A percentile compares a stretch with the other conserved stretches of the same genome.
Conservation (phyloP, 2,888 invertebrate genomes). For the Polia nebulosa region DNA sequence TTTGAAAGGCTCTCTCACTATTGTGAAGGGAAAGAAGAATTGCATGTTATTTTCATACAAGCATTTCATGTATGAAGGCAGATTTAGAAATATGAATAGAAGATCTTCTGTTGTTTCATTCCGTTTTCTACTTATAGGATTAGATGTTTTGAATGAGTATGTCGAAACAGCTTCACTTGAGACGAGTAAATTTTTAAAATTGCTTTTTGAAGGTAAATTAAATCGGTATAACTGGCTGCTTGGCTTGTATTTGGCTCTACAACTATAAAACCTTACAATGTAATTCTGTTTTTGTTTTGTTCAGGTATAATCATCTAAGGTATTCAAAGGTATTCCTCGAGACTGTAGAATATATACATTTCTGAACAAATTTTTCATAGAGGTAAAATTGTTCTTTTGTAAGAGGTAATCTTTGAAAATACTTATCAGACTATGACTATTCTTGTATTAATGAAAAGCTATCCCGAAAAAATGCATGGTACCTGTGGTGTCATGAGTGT, state of each 20-base stretch:
- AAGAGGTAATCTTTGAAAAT: too few relatives aligned
- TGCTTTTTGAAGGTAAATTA: constrained; percentile 1
- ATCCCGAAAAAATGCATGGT: too few relatives aligned
- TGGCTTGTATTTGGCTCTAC: neutral
- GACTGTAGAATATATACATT: too few relatives aligned
- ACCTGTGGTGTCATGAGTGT: too few relatives aligned
- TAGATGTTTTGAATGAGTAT: constrained; percentile 21
- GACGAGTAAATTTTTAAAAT: constrained; percentile 1
- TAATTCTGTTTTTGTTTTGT: neutral
- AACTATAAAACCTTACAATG: too few relatives aligned
- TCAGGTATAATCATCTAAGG: too few relatives aligned
- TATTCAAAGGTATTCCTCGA: too few relatives aligned
- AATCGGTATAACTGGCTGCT: neutral
- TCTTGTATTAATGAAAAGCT: too few relatives aligned
- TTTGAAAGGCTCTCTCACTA: constrained; percentile 53
- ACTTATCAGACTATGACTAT: too few relatives aligned
- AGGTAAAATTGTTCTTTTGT: too few relatives aligned
- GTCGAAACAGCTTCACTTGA: constrained; percentile 16
- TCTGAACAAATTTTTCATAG: too few relatives aligned
- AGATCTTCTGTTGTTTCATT: constrained; percentile 21
- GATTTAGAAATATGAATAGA: constrained; percentile 4
- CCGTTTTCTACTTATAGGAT: constrained; percentile 19
- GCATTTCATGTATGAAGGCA: constrained; percentile 7
- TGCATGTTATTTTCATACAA: constrained; percentile 44
- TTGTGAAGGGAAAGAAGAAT: constrained; percentile 40